phyloP scores from a whole-genome alignment of 2,113 vertebrate genomes.

The Oncorhynchus masou region DNA sequence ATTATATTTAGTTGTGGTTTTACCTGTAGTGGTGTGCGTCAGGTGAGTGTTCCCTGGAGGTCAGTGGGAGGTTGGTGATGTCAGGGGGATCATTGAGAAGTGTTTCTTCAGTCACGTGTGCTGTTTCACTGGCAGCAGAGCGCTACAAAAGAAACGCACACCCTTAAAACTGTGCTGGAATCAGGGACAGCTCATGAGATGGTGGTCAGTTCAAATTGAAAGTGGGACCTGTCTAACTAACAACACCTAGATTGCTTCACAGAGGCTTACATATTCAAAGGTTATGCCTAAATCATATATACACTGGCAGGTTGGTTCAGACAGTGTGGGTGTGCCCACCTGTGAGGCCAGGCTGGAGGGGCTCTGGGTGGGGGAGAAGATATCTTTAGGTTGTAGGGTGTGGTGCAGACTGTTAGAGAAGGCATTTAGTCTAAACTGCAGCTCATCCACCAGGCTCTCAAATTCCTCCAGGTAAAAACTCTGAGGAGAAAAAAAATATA shows the following conservation, averaged over 20 bases:
- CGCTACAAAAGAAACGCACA: slow-evolving; percentile 24
- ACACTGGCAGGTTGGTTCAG: not conserved
- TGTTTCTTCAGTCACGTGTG: slow-evolving; percentile 19
- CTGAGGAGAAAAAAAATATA: slow-evolving; percentile 51
- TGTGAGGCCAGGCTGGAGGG: slow-evolving; percentile 30
- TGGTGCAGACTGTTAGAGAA: slow-evolving; percentile 64
- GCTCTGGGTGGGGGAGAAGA: slow-evolving; percentile 15
- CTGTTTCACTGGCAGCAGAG: slow-evolving; percentile 13
- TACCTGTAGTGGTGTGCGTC: slow-evolving; percentile 39
- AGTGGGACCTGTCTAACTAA: not conserved
- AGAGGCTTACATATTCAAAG: not conserved
- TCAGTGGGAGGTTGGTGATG: slow-evolving; percentile 1
- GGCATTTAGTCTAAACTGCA: slow-evolving; percentile 69
- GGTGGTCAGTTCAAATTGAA: not conserved
- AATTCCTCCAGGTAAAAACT: slow-evolving; percentile 75
- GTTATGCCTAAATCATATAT: not conserved
- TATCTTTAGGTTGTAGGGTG: slow-evolving; percentile 40
- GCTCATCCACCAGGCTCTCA: slow-evolving; percentile 76
- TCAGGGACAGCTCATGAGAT: not conserved
- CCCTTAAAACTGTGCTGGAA: slow-evolving; percentile 7
- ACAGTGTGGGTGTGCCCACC: slow-evolving; percentile 24
- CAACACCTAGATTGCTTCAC: not conserved
- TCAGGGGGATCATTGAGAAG: slow-evolving; percentile 21
- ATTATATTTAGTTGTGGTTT: not conserved
- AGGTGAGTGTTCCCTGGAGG: slow-evolving; percentile 1